Evolutionary conservation across 1,140 invertebrate species (phyloP).

Genomic region (Drosophila kepulauana): DNA sequence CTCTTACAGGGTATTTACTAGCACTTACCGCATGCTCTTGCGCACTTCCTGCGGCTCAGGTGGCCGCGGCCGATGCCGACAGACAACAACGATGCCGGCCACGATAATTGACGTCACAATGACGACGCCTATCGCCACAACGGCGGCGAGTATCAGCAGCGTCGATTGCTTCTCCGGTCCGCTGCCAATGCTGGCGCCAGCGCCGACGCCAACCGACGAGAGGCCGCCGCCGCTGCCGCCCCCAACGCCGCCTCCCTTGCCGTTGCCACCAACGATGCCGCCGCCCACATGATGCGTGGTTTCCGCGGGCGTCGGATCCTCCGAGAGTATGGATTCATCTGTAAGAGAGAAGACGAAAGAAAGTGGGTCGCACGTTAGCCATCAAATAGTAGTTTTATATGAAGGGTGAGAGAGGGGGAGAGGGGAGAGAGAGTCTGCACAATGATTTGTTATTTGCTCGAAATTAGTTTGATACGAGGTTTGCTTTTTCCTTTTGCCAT

Average conservation of each 20-base stretch:
- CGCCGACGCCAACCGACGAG: constrained; percentile 55
- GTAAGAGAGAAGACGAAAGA: constrained; percentile 11
- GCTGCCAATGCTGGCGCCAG: constrained; percentile 77
- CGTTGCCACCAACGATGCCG: constrained; percentile 42
- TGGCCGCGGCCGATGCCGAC: constrained; percentile 83
- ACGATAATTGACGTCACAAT: constrained; percentile 85
- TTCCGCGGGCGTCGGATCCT: constrained; percentile 85
- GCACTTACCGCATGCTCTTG: constrained; percentile 84
- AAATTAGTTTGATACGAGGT: constrained; percentile 70
- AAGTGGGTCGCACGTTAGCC: constrained; percentile 34
- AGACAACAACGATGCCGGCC: constrained; percentile 83
- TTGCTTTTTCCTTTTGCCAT: constrained; percentile 33
- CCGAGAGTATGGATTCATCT: constrained; percentile 84
- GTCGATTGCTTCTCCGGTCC: constrained; percentile 84
- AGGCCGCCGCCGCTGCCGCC: constrained; percentile 45
- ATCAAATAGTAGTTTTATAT: constrained; percentile 43
- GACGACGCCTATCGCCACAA: constrained; percentile 83
- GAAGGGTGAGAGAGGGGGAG: too few relatives aligned
- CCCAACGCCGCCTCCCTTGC: constrained; percentile 34
- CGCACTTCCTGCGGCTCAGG: constrained; percentile 85
- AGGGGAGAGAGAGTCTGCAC: not conserved
- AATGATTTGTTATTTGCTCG: constrained; percentile 81
- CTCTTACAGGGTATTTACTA: constrained; percentile 13
- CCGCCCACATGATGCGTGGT: constrained; percentile 81
- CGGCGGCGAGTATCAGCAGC: constrained; percentile 80